These are phyloP conservation scores for Danio tinwini DNA, from an alignment of 2,797 vertebrate genomes.

Conservation along the genomic window DNA sequence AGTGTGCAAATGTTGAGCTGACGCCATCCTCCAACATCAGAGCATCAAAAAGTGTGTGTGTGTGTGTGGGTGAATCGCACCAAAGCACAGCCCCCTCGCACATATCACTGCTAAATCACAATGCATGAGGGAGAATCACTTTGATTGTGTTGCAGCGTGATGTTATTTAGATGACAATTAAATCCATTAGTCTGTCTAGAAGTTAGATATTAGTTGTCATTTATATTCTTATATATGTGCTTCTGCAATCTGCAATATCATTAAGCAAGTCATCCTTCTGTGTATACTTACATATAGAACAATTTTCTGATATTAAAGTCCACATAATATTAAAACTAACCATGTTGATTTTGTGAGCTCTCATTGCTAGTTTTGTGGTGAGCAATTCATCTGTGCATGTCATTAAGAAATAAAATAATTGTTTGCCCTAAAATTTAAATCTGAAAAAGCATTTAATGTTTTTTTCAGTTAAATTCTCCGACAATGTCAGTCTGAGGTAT, in stretches of 20 bases:
- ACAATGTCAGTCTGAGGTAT: no score
- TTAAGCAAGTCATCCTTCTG: not conserved
- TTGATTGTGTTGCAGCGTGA: not conserved
- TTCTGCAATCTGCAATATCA: not conserved
- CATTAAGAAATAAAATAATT: no score
- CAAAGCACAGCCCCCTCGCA: not conserved
- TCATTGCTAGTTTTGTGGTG: no score
- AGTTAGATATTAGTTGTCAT: not conserved
- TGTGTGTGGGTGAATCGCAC: not conserved
- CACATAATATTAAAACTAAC: no score
- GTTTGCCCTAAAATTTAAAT: no score
- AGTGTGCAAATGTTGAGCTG: constrained; percentile 8
- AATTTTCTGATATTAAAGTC: no score
- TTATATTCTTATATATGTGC: not conserved
- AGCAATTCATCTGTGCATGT: no score
- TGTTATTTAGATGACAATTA: not conserved
- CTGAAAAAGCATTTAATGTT: no score
- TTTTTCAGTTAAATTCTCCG: no score
- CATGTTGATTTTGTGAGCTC: no score
- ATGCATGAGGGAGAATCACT: not conserved
- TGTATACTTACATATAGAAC: no score
- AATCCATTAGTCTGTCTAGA: not conserved
- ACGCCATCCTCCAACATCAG: not conserved
- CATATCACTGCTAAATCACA: constrained; percentile 5
- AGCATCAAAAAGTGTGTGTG: not conserved